Percentiles rank a stretch among this genome's conserved stretches.
Conservation (phyloP, 2,888 invertebrate species). For the Carabus problematicus region DNA sequence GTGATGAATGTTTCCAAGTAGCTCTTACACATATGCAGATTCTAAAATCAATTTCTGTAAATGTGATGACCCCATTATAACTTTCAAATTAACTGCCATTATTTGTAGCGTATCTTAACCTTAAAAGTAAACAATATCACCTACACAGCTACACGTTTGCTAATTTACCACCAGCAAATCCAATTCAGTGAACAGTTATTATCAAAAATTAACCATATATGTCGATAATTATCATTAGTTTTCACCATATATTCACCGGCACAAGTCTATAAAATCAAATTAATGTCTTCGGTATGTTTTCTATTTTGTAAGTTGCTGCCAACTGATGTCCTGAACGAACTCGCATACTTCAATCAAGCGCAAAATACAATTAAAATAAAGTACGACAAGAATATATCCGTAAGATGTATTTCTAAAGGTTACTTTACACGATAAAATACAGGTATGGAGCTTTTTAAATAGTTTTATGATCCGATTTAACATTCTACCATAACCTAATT, state of each 20-base stretch:
- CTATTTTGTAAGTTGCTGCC: neutral
- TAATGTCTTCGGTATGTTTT: neutral
- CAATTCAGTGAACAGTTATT: slow-evolving; percentile 5
- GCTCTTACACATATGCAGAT: too few species aligned
- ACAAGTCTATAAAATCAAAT: slow-evolving; percentile 2
- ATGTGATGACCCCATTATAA: too few species aligned
- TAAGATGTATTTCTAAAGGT: too few species aligned
- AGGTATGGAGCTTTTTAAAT: too few species aligned
- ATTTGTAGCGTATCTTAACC: too few species aligned
- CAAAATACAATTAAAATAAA: neutral
- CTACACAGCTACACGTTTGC: neutral
- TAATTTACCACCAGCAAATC: slow-evolving; percentile 1
- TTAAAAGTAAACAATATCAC: neutral
- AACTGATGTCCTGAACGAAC: slow-evolving; percentile 3
- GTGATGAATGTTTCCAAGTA: too few species aligned
- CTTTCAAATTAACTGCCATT: too few species aligned
- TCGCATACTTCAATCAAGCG: slow-evolving; percentile 1
- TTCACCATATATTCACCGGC: neutral
- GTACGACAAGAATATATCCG: too few species aligned
- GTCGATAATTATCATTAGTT: neutral
- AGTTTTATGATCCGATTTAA: too few species aligned
- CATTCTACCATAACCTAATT: neutral
- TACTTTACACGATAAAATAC: too few species aligned
- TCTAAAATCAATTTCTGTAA: too few species aligned
- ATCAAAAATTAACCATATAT: slow-evolving; percentile 12